Percentiles rank a stretch among this genome's conserved stretches.
These are phyloP conservation scores for Cantharis flavilabris DNA, from an alignment of 2,888 invertebrate species.

Conservation along the genomic window DNA sequence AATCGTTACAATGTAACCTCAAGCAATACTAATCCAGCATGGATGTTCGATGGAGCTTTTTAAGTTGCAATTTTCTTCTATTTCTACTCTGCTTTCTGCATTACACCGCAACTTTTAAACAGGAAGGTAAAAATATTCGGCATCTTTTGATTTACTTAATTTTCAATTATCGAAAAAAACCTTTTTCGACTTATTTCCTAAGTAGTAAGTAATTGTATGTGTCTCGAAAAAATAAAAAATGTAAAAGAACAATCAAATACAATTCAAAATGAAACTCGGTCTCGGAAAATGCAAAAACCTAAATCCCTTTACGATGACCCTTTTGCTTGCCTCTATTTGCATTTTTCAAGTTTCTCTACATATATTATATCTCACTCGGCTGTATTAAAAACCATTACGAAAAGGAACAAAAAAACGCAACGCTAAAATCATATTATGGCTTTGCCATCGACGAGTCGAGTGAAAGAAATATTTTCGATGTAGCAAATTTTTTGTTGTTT, in stretches of 20 bases:
- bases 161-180: constrained; percentile 24
- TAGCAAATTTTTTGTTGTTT: not conserved
- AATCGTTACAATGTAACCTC: constrained; percentile 51
- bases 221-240: constrained; percentile 20
- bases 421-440: not conserved
- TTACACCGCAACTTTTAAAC: constrained; percentile 51
- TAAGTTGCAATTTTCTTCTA: constrained; percentile 46
- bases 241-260: constrained; percentile 27
- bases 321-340: constrained; percentile 25
- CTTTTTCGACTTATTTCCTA: constrained; percentile 16
- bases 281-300: constrained; percentile 24
- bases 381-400: not conserved
- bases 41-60: constrained; percentile 54
- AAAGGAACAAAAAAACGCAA: not conserved
- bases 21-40: constrained; percentile 47
- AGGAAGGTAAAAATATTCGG: constrained; percentile 46
- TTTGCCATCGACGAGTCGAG: not conserved
- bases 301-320: constrained; percentile 31
- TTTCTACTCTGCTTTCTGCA: constrained; percentile 48
- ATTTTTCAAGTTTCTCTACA: constrained; percentile 18
- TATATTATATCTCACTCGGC: constrained; percentile 12
- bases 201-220: constrained; percentile 14
- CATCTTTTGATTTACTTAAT: not conserved
- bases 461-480: not conserved
- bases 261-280: constrained; percentile 21